A percentile compares a stretch with the other conserved stretches of the same genome.
Evolutionary conservation across 2,797 vertebrate genomes (phyloP).

Genomic region (Notamacropus eugenii): DNA sequence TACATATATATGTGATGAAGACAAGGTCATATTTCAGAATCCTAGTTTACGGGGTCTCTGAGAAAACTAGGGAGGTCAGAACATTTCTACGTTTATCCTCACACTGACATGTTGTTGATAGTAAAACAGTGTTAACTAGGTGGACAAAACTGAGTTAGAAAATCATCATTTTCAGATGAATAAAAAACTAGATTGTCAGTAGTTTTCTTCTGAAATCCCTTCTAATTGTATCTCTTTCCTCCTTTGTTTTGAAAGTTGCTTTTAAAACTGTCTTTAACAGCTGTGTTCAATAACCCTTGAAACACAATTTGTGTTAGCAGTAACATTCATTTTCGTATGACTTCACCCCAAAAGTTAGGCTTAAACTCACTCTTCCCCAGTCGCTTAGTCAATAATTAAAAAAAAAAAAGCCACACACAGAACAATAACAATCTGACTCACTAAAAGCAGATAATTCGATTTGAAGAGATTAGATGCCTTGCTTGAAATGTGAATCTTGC

Average conservation of each 20-base stretch:
- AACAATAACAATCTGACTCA: slow-evolving; percentile 59
- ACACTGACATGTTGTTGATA: slow-evolving; percentile 21
- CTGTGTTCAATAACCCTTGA: slow-evolving; percentile 65
- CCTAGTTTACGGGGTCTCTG: slow-evolving; percentile 37
- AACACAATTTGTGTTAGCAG: slow-evolving; percentile 66
- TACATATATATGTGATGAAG: not conserved
- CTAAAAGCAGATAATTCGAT: slow-evolving; percentile 79
- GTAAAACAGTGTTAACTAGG: slow-evolving; percentile 27
- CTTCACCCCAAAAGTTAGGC: slow-evolving; percentile 74
- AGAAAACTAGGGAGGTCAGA: not conserved
- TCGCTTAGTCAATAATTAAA: slow-evolving; percentile 79
- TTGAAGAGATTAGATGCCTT: slow-evolving; percentile 76
- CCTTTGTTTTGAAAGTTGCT: slow-evolving; percentile 56
- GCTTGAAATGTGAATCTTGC: slow-evolving; percentile 75
- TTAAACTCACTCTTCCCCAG: slow-evolving; percentile 77
- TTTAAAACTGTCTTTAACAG: slow-evolving; percentile 67
- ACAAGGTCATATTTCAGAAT: not conserved
- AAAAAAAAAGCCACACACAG: slow-evolving; percentile 27
- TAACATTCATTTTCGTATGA: slow-evolving; percentile 76
- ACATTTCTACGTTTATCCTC: not conserved
- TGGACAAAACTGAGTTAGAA: slow-evolving; percentile 15
- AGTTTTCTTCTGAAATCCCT: slow-evolving; percentile 41
- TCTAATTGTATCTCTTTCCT: slow-evolving; percentile 49
- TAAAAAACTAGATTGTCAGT: slow-evolving; percentile 45
- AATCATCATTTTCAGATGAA: slow-evolving; percentile 23